A percentile compares a stretch with the other conserved stretches of the same genome.
Conservation (phyloP, 37 sponge, comb jelly and placozoan genomes). For the Petrosia ficiformis region DNA sequence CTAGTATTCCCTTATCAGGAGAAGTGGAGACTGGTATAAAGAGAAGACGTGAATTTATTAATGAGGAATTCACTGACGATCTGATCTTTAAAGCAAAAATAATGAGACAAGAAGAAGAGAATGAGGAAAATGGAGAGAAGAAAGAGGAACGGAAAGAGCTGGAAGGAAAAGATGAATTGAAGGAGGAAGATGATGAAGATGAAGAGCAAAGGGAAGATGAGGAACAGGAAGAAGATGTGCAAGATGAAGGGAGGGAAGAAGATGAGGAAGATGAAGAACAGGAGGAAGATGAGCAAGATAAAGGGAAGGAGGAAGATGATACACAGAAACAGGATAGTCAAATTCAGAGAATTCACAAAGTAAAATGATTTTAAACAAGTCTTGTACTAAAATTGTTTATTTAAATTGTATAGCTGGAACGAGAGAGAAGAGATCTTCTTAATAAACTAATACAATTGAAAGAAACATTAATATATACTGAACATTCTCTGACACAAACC, state of each 20-base stretch:
- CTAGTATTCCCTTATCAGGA: no score
- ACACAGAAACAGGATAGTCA: background rate
- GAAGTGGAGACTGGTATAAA: no score
- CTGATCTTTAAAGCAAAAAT: no score
- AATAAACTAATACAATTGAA: constrained; percentile 17
- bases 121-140: no score
- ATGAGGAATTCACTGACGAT: no score
- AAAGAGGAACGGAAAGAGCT: no score
- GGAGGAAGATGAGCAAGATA: constrained; percentile 19
- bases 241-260: constrained; percentile 39
- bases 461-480: background rate
- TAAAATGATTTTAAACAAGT: background rate
- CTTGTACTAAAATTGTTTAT: background rate
- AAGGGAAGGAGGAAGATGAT: background rate
- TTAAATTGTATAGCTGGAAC: constrained; percentile 27
- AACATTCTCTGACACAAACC: no score
- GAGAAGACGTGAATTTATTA: no score
- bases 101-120: no score
- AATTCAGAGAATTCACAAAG: background rate
- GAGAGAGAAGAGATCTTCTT: constrained; percentile 29
- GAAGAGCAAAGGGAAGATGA: no score
- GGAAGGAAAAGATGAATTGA: no score
- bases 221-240: constrained; percentile 7
- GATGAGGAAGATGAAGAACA: constrained; percentile 33
- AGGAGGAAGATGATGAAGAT: no score